Conservation (phyloP, 2,113 vertebrate genomes). For the Menidia beryllina region DNA sequence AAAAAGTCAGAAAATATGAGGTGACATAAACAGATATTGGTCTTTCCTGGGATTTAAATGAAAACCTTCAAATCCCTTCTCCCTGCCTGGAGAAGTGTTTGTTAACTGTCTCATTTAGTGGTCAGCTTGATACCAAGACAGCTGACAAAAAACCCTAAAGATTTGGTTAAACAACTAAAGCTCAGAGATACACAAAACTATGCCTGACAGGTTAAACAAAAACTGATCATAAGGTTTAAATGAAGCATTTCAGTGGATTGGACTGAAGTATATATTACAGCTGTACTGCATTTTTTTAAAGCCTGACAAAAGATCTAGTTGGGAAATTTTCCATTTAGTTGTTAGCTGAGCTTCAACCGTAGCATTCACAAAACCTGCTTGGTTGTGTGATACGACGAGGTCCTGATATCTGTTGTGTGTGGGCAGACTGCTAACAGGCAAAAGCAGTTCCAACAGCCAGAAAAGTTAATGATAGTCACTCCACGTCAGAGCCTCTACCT, state of each 20-base stretch:
- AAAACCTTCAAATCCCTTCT: not conserved
- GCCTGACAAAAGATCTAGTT: not conserved
- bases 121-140: not conserved
- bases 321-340: not conserved
- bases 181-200: not conserved
- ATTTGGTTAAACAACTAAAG: not conserved
- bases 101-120: not conserved
- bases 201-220: constrained; percentile 7
- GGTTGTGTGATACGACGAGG: constrained; percentile 4
- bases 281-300: not conserved
- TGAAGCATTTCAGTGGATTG: no score
- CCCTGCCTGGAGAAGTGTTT: not conserved
- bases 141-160: not conserved
- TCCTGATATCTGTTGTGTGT: constrained; percentile 11
- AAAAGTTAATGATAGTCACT: not conserved
- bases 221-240: not conserved
- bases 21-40: not conserved
- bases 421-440: constrained; percentile 4
- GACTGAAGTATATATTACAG: no score
- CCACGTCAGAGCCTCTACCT: not conserved
- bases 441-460: constrained; percentile 5
- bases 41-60: constrained; percentile 4
- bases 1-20: not conserved
- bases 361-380: not conserved
- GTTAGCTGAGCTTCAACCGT: not conserved